phyloP scores from a whole-genome alignment of 2,888 invertebrate genomes.

The Drosophila fungiperda region DNA sequence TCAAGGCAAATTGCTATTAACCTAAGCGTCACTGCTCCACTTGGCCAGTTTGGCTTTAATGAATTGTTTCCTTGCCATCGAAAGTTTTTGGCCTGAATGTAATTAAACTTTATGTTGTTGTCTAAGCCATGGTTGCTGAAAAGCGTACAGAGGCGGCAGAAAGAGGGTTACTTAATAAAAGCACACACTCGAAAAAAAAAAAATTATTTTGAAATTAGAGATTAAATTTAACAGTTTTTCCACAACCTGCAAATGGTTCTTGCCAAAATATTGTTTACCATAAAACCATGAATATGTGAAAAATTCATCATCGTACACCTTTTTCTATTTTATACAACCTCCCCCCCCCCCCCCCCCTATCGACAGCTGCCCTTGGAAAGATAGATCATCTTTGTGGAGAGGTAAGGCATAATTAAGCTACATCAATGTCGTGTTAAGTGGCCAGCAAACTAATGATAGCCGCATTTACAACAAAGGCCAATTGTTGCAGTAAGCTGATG shows the following conservation, averaged over 20 bases:
- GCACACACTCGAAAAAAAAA: not conserved
- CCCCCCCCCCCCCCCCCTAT: too few relatives aligned
- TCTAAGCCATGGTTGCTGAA: not conserved
- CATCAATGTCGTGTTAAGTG: constrained; percentile 84
- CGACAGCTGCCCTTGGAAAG: not conserved
- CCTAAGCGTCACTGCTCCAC: constrained; percentile 25
- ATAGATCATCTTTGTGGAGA: constrained; percentile 36
- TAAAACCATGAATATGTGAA: not conserved
- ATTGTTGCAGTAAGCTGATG: constrained; percentile 63
- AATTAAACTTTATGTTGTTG: constrained; percentile 55
- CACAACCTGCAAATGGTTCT: not conserved
- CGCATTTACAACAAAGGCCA: constrained; percentile 80
- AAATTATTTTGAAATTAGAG: not conserved
- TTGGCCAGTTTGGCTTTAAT: constrained; percentile 61
- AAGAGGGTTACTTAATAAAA: not conserved
- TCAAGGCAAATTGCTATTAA: constrained; percentile 50
- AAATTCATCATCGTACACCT: not conserved
- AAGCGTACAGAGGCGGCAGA: constrained; percentile 22
- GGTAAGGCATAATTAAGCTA: constrained; percentile 81
- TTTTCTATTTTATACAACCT: too few relatives aligned
- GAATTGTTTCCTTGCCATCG: constrained; percentile 54
- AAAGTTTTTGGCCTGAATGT: constrained; percentile 51
- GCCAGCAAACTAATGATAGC: constrained; percentile 84
- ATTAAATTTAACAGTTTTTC: not conserved
- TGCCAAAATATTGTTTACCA: not conserved